Conservation (phyloP, 2,797 vertebrate species). For the Dermochelys coriacea region DNA sequence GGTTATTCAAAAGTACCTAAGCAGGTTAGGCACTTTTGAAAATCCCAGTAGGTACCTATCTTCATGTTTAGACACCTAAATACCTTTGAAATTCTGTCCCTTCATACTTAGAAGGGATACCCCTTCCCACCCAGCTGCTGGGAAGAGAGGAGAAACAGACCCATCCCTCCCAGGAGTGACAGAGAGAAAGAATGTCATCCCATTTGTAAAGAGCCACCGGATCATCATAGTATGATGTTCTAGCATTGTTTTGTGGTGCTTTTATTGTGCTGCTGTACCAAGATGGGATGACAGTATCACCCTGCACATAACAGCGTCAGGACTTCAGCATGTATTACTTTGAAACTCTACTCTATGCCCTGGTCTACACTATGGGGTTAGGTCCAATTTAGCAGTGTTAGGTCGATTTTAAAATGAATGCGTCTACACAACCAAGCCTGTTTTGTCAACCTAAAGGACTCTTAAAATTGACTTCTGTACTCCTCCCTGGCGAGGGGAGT, state of each 20-base stretch:
- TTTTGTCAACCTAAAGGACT: too few relatives aligned
- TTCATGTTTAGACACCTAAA: not conserved
- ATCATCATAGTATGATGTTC: not conserved
- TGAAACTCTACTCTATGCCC: not conserved
- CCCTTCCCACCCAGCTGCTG: not conserved
- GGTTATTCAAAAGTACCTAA: not conserved
- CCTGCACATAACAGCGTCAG: not conserved
- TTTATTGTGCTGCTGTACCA: not conserved
- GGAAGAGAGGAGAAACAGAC: not conserved
- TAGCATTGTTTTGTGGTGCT: not conserved
- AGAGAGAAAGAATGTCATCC: not conserved
- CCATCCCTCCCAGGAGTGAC: not conserved
- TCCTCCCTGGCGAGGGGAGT: too few relatives aligned
- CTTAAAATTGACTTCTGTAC: too few relatives aligned
- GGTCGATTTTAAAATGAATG: too few relatives aligned
- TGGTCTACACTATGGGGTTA: too few relatives aligned
- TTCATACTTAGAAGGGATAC: too few relatives aligned
- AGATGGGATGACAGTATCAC: not conserved
- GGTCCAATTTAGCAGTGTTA: too few relatives aligned
- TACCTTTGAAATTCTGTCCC: not conserved
- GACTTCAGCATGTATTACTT: not conserved
- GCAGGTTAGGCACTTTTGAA: too few relatives aligned
- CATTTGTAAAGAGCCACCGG: not conserved
- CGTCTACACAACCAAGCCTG: too few relatives aligned
- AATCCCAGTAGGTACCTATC: not conserved